These are phyloP conservation scores for Hylaeus volcanicus DNA, from an alignment of 1,140 invertebrate genomes.

Conservation along the genomic window DNA sequence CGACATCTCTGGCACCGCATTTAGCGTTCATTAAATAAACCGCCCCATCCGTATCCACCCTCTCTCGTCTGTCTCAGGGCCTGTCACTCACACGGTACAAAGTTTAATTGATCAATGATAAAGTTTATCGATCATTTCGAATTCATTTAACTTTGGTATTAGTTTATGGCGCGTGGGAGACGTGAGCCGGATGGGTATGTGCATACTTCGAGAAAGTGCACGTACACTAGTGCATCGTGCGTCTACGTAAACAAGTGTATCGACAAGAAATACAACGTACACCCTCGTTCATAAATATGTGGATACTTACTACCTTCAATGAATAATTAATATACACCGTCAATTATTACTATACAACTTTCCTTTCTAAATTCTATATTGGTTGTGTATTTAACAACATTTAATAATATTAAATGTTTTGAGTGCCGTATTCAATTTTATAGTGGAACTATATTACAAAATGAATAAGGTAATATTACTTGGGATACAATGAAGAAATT, in stretches of 20 bases:
- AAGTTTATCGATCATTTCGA: constrained; percentile 82
- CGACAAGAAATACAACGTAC: not conserved
- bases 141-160: constrained; percentile 81
- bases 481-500: no score
- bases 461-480: no score
- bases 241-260: constrained; percentile 13
- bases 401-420: no score
- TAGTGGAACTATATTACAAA: no score
- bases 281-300: no score
- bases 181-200: constrained; percentile 48
- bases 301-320: no score
- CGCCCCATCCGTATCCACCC: constrained; percentile 66
- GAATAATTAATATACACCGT: no score
- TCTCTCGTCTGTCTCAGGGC: constrained; percentile 67
- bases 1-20: constrained; percentile 70
- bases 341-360: no score
- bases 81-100: constrained; percentile 81
- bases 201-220: constrained; percentile 17
- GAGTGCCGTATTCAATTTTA: no score
- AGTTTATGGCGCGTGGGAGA: constrained; percentile 74
- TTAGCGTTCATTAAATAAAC: constrained; percentile 79
- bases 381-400: no score
- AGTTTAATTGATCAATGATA: constrained; percentile 82
- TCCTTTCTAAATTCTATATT: no score
- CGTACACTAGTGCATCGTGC: not conserved